phyloP scores from a whole-genome alignment of 2,888 invertebrate genomes.

The Osmoderma eremita region DNA sequence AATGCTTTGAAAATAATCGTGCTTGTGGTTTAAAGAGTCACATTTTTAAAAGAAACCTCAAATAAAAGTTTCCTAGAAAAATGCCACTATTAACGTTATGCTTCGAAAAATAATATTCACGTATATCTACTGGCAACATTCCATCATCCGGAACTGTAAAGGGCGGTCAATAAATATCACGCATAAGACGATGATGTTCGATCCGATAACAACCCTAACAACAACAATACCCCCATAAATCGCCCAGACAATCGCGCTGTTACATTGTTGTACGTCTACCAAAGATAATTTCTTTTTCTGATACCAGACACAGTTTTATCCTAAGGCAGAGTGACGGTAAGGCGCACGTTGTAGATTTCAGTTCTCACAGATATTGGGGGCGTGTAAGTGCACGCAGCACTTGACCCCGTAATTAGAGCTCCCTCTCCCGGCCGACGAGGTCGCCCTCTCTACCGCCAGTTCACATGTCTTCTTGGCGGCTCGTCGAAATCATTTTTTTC shows the following conservation, averaged over 20 bases:
- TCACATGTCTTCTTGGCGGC: constrained; percentile 49
- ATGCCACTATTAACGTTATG: no score
- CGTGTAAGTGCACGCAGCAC: constrained; percentile 59
- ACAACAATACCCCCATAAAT: constrained; percentile 44
- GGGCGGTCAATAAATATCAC: background rate
- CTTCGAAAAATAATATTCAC: no score
- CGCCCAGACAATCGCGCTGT: constrained; percentile 42
- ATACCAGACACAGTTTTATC: constrained; percentile 41
- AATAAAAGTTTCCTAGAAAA: no score
- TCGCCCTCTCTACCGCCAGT: constrained; percentile 51
- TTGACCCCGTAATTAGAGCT: constrained; percentile 62
- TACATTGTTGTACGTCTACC: constrained; percentile 31
- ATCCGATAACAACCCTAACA: constrained; percentile 26
- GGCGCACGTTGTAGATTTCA: constrained; percentile 50
- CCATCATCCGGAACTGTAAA: no score
- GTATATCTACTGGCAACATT: no score
- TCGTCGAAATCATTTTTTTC: constrained; percentile 28
- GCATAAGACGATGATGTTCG: constrained; percentile 18
- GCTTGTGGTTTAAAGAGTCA: no score
- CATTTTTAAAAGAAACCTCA: no score
- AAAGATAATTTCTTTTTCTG: constrained; percentile 46
- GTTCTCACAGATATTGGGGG: constrained; percentile 59
- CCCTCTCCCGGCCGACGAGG: constrained; percentile 52
- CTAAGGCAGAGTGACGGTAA: constrained; percentile 55
- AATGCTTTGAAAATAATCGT: no score